Base-by-base conservation (phyloP, 1,140 invertebrate species). In the Geopemphigus sp. region DNA sequence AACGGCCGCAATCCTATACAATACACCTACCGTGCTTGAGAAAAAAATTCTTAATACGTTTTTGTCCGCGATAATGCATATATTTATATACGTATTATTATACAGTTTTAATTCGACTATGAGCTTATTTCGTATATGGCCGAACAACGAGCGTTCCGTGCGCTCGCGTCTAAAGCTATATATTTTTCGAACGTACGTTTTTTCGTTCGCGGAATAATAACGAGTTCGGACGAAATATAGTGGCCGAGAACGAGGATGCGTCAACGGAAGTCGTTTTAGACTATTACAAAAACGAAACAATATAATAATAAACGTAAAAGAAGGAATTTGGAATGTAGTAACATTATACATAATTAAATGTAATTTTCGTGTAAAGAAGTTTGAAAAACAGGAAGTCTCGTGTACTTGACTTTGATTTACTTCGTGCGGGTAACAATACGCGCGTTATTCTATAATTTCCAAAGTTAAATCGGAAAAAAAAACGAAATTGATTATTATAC, bases 321-420 rank as follows among this genome's bases (percentile, higher is more conserved):
- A 68, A 50, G 50, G 45, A 50, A 50, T 50, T 50, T 26, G 22
- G 66, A 68, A 68, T 68, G 39, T 12, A n/a, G n/a, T n/a, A 68
- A 68, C 45, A 68, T 68, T 50, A 68, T 26, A 39, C 47, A 17
- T 50, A 68, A 68, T 68, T 68, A 68, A 68, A 68, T 68, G 39
- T 50, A 50, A 68, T 68, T 50, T 50, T 68, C 15, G 14, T 47
- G 47, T 24, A 24, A 68, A 50, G 1, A 50, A 68, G 22, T 68
- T 50, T 50, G 22, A 68, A 50, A 68, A 68, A 50, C 66, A 68
- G 66, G 66, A 68, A 68, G 66, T 68, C 22, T 4, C 15, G 45
- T 68, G 39, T 32, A 47, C 66, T 50, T 14, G 14, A 68, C 22
- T 68, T 68, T 50, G 66, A 68, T 68, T 68, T 50, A 24, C 15